phyloP scores from a whole-genome alignment of 1,140 invertebrate species.

The Penaeus vannamei region DNA sequence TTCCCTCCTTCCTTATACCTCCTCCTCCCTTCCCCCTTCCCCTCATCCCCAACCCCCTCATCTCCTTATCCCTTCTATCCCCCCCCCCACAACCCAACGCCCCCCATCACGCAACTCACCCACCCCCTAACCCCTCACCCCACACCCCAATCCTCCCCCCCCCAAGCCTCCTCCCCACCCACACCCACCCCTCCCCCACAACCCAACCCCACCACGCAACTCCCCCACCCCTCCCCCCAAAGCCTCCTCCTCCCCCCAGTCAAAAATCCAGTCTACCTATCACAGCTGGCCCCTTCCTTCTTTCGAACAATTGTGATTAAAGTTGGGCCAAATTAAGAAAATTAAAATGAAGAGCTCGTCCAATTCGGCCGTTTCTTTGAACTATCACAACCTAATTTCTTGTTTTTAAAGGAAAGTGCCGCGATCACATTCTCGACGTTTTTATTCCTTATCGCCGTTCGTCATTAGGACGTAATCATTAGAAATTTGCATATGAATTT shows the following conservation, averaged over 20 bases:
- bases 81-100: neutral
- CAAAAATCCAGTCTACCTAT: conserved; percentile 54
- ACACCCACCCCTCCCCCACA: neutral
- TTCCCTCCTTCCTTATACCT: neutral
- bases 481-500: conserved; percentile 67
- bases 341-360: conserved; percentile 62
- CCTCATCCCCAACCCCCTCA: neutral
- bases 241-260: neutral
- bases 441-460: conserved; percentile 63
- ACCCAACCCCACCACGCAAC: neutral
- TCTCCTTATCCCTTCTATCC: neutral
- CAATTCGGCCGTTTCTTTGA: conserved; percentile 65
- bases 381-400: conserved; percentile 67
- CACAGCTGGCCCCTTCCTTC: conserved; percentile 36
- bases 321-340: conserved; percentile 66
- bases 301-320: conserved; percentile 67
- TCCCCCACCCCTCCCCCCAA: neutral
- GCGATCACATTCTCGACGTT: conserved; percentile 55
- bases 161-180: neutral
- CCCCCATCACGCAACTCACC: neutral
- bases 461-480: conserved; percentile 66
- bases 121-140: neutral
- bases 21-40: neutral
- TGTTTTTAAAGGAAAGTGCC: conserved; percentile 65
- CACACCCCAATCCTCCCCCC: neutral